A percentile compares a stretch with the other conserved stretches of the same genome.
These are phyloP conservation scores for Odocoileus hemionus DNA, from an alignment of 2,113 vertebrate genomes.

Conservation along the genomic window DNA sequence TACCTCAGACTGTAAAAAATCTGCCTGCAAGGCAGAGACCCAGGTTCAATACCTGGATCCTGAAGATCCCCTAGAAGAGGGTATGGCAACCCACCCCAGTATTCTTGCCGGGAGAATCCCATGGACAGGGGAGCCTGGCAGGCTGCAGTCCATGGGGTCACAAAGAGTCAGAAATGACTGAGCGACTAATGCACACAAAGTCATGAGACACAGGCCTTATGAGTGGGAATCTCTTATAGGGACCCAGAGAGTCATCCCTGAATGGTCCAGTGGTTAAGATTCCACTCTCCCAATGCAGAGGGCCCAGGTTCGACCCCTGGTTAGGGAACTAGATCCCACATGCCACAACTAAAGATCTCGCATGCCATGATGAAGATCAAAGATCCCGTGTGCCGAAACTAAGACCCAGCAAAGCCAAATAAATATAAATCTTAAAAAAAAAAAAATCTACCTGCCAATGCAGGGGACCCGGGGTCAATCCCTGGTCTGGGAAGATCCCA, in stretches of 20 bases:
- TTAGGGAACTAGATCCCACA: not conserved
- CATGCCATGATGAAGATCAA: not conserved
- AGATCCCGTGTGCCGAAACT: not conserved
- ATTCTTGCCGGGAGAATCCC: not conserved
- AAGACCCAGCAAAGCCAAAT: not conserved
- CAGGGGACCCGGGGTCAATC: not conserved
- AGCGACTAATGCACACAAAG: not conserved
- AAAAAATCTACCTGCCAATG: not conserved
- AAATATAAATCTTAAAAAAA: not conserved
- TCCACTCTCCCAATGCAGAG: not conserved
- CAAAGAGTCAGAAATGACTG: not conserved
- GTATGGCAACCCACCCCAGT: not conserved
- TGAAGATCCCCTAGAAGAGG: not conserved
- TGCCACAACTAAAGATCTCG: not conserved
- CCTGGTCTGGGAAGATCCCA: not conserved
- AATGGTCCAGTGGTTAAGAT: not conserved
- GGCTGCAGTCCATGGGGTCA: not conserved
- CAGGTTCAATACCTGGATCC: not conserved
- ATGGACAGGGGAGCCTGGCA: not conserved
- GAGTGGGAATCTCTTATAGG: not conserved
- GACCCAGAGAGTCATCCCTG: not conserved
- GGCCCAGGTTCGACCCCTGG: not conserved
- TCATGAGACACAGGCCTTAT: not conserved
- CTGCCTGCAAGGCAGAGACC: not conserved
- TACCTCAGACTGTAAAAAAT: not conserved